Evolutionary conservation across 2,888 invertebrate species (phyloP).

Genomic region (Chrysomela aeneicollis): DNA sequence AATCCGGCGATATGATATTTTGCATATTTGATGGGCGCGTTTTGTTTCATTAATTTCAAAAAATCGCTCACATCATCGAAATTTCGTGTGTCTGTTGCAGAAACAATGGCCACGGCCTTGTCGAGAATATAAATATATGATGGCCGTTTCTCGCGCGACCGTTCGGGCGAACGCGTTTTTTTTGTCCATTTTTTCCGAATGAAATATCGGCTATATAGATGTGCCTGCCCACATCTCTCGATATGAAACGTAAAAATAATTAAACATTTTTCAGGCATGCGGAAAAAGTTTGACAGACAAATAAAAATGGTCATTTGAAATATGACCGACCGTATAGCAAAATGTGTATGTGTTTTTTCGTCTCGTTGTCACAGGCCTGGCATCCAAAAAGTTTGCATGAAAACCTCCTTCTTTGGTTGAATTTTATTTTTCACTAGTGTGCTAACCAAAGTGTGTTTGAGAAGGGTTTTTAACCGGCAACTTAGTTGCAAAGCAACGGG

Average conservation of each 20-base stretch:
- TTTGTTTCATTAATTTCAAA: conserved; percentile 62
- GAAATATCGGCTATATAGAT: conserved; percentile 63
- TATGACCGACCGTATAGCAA: conserved; percentile 60
- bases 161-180: conserved; percentile 29
- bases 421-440: too few species aligned
- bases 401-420: too few species aligned
- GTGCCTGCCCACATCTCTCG: conserved; percentile 60
- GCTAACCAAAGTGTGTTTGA: too few species aligned
- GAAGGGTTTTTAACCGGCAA: too few species aligned
- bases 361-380: conserved; percentile 49
- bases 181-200: conserved; percentile 62
- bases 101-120: conserved; percentile 58
- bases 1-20: conserved; percentile 58
- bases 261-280: conserved; percentile 64
- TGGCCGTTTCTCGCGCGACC: conserved; percentile 56
- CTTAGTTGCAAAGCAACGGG: too few species aligned
- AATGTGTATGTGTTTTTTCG: conserved; percentile 45
- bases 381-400: conserved; percentile 29
- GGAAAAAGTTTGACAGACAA: conserved; percentile 64
- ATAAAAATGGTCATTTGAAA: conserved; percentile 64
- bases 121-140: conserved; percentile 63
- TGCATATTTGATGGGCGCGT: conserved; percentile 60
- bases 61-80: conserved; percentile 57
- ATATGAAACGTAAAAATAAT: conserved; percentile 64
- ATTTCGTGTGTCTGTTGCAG: conserved; percentile 57